These are phyloP conservation scores for Cerceris rybyensis DNA, from an alignment of 2,888 invertebrate genomes.

Conservation along the genomic window DNA sequence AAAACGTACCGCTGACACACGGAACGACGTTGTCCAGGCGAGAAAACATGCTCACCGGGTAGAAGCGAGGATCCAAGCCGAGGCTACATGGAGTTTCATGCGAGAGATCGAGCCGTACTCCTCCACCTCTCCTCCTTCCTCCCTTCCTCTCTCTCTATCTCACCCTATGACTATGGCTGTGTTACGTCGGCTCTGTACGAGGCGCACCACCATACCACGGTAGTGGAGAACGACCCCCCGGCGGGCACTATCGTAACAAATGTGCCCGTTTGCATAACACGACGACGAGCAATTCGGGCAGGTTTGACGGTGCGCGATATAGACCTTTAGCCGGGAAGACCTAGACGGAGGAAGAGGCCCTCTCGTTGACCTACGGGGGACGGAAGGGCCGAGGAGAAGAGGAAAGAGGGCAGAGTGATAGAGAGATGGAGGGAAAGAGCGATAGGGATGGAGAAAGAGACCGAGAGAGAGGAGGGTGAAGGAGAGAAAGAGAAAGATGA, in stretches of 20 bases:
- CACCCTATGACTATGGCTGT: conserved; percentile 40
- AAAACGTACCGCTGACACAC: conserved; percentile 60
- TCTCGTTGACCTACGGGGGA: background rate
- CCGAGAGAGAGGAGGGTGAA: background rate
- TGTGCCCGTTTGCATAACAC: conserved; percentile 82
- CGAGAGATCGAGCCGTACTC: conserved; percentile 2
- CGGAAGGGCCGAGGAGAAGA: background rate
- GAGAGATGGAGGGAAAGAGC: conserved; percentile 22
- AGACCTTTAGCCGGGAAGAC: conserved; percentile 76
- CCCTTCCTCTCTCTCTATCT: conserved; percentile 6
- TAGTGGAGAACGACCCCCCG: conserved; percentile 78
- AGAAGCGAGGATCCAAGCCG: conserved; percentile 35
- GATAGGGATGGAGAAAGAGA: conserved; percentile 36
- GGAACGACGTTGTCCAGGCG: conserved; percentile 61
- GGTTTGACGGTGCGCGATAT: conserved; percentile 82
- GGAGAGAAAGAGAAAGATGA: too few relatives aligned
- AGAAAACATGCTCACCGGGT: conserved; percentile 54
- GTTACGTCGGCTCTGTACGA: conserved; percentile 52
- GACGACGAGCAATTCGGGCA: conserved; percentile 82
- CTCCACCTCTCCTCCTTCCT: conserved; percentile 1
- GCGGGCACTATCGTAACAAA: conserved; percentile 81
- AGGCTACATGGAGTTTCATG: conserved; percentile 17
- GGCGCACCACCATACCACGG: conserved; percentile 60
- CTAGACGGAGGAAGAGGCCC: conserved; percentile 2
- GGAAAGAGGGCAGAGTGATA: conserved; percentile 14